Base-by-base conservation (phyloP, 1,140 invertebrate genomes). In the Paraescarpia echinospica region DNA sequence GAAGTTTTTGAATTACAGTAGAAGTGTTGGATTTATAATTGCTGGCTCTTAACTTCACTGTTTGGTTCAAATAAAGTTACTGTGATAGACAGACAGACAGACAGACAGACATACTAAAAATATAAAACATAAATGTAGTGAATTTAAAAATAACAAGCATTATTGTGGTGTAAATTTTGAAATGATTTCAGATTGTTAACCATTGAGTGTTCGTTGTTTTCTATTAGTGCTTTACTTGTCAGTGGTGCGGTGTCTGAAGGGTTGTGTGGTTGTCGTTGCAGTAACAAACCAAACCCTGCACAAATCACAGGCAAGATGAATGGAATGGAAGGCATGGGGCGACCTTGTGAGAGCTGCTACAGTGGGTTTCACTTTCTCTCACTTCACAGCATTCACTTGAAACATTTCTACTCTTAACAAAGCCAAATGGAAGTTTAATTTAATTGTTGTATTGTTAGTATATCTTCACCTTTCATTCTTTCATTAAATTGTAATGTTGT, bases 201-300 rank as follows among this genome's bases (percentile, higher is more conserved):
- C 48, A 51, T 12, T 77, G 8, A 77, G 12, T 6, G 59, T 77
- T 77, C 27, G 22, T 77, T 77, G 27, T 77, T 77, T 77, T 27
- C 18, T 77, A 31, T 14, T 77, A 77, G 9, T 18, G n/a, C n/a
- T n/a, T n/a, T n/a, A n/a, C n/a, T n/a, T n/a, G 0, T 0, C 4
- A 77, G 59, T 77, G 9, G 4, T 77, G 59, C 59, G 22, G 59
- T 27, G 59, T 77, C 2, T 77, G 59, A 77, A 77, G 59, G 59
- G 59, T 27, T 31, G 59, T 77, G 93, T 92, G 92, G 22, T 27
- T 35, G 27, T 94, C 93, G 51, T 96, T 97, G 92, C 96, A 98
- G 97, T 96, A 98, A 98, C 96, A 98, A 98, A 96, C 97, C 97
- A 95, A 98, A 97, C 96, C 97, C 97, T 94, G 97, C 97, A 92